Evolutionary conservation across 2,113 vertebrate genomes (phyloP), one percentile per base, ranked within the genome.

Genomic region (Elanoides forficatus): DNA sequence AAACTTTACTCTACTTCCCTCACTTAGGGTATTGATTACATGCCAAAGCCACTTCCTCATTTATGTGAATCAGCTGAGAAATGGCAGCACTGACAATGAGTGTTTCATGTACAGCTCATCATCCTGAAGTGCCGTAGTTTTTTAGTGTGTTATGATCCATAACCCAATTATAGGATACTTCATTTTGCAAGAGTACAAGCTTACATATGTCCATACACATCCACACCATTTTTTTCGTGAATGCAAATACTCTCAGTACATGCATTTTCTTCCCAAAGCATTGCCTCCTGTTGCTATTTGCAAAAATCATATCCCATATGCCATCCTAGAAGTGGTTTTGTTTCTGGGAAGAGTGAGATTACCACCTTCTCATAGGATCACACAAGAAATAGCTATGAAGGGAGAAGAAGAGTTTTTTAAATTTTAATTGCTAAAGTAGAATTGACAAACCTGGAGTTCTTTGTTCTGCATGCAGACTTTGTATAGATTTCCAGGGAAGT

Each of bases 21-120:
- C 90, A 52, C 70, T 81, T 47, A n/a, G 38, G 50, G 6, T 96
- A 98, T 98, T 81, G 98, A 98, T 98, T 96, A 96, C 59, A 86
- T 97, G 98, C 96, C 98, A 98, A 95, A 97, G 55, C 21, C 30
- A 47, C 88, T 95, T 92, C 86, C 95, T 73, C 66, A 42, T 79
- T 73, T 88, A 47, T 38, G 67, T 91, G 48, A 90, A 71, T 84
- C 86, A 78, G 60, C 75, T 83, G 78, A 97, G 92, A 98, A 98
- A 97, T 97, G 97, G 92, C 97, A 98, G 75, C 55, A 26, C 60
- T 98, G 97, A 97, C 78, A 90, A 67, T 18, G 56, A 89, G 60
- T 29, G 76, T 58, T 95, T 66, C 34, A 29, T 43, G 78, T 82
- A 58, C 68, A 94, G 95, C 97, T 97, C 94, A 81, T 96, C 82